Percentiles rank a stretch among this genome's conserved stretches.
Evolutionary conservation across 2,113 vertebrate species (phyloP).

Genomic region (Arizona elegans): DNA sequence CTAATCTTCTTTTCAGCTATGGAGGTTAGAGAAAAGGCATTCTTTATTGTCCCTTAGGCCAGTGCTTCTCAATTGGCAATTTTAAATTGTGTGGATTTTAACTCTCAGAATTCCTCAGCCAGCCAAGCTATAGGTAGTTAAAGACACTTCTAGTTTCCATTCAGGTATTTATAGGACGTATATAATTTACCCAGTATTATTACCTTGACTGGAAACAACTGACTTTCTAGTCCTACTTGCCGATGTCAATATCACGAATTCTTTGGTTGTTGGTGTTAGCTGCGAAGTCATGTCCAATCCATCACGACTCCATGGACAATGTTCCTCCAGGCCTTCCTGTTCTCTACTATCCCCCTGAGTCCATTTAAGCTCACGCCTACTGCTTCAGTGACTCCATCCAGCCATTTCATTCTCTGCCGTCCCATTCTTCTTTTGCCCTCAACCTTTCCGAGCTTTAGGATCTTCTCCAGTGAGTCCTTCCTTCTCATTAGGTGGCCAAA

Average conservation of each 20-base stretch:
- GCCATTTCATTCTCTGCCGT: too few relatives aligned
- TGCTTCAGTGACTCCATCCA: too few relatives aligned
- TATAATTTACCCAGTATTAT: not conserved
- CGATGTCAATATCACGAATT: not conserved
- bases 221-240: not conserved
- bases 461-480: too few relatives aligned
- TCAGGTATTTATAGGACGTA: not conserved
- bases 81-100: not conserved
- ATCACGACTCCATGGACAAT: too few relatives aligned
- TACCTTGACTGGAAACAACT: not conserved
- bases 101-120: not conserved
- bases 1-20: not conserved
- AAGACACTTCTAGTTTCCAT: not conserved
- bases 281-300: too few relatives aligned
- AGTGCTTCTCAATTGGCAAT: not conserved
- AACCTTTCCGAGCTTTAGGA: too few relatives aligned
- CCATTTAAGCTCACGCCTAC: too few relatives aligned
- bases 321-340: too few relatives aligned
- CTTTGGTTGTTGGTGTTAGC: not conserved
- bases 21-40: not conserved
- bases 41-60: not conserved
- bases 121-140: not conserved
- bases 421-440: too few relatives aligned
- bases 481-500: too few relatives aligned
- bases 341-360: too few relatives aligned